phyloP scores from a whole-genome alignment of 2,113 vertebrate genomes.

The Sakesphorus luctuosus region DNA sequence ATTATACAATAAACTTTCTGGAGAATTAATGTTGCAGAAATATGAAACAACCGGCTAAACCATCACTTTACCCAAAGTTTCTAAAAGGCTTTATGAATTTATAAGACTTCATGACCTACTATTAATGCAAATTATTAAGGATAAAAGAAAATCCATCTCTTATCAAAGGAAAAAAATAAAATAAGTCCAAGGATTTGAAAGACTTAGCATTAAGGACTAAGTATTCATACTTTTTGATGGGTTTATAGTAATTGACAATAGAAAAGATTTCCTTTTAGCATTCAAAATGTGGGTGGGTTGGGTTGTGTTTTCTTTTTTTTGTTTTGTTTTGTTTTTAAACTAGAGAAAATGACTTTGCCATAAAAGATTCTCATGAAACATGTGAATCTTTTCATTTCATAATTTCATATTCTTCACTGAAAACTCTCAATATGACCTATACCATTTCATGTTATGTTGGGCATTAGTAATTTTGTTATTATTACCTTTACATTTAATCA shows the following conservation, averaged over 20 bases:
- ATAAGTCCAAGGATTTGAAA: conserved; percentile 65
- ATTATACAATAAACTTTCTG: conserved; percentile 24
- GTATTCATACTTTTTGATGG: conserved; percentile 43
- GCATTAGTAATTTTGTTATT: conserved; percentile 34
- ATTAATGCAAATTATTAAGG: conserved; percentile 59
- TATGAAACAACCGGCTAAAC: conserved; percentile 51
- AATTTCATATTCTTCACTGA: conserved; percentile 1
- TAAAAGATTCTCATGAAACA: conserved; percentile 8
- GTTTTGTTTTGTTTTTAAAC: background rate
- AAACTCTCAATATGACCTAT: background rate
- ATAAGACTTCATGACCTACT: conserved; percentile 62
- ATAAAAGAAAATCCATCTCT: conserved; percentile 71
- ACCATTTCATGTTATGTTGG: background rate
- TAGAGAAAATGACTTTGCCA: background rate
- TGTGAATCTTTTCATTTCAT: background rate
- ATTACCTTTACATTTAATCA: conserved; percentile 37
- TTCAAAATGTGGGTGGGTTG: background rate
- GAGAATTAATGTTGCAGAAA: conserved; percentile 39
- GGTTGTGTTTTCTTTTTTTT: too few species aligned
- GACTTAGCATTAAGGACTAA: conserved; percentile 62
- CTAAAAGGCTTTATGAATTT: conserved; percentile 71
- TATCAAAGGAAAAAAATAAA: conserved; percentile 60
- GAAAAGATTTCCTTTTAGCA: conserved; percentile 37
- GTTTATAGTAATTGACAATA: conserved; percentile 56
- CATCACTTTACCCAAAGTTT: conserved; percentile 55